A percentile compares a stretch with the other conserved stretches of the same genome.
phyloP scores from a whole-genome alignment of 1,140 invertebrate species.

The Elysia chlorotica region DNA sequence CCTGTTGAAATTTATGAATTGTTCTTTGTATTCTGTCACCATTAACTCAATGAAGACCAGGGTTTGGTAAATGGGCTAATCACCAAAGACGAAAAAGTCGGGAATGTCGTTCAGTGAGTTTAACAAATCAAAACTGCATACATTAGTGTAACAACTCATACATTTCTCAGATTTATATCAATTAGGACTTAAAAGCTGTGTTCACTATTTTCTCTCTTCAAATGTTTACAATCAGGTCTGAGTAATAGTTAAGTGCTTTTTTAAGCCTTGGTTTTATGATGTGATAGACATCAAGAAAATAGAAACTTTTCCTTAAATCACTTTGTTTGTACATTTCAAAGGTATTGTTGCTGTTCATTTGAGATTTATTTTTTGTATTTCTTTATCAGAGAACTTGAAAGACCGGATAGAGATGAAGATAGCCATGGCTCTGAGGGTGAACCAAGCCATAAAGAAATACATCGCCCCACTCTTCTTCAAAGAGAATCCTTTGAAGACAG shows the following conservation, averaged over 20 bases:
- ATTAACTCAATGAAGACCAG: no score
- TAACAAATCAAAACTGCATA: no score
- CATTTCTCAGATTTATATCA: no score
- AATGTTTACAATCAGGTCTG: no score
- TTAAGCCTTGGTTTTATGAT: neutral
- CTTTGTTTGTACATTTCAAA: neutral
- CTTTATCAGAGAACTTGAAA: slow-evolving; percentile 31
- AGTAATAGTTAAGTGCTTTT: neutral
- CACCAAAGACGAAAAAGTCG: no score
- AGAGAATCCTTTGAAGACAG: slow-evolving; percentile 28
- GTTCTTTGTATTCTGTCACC: no score
- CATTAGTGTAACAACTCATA: no score
- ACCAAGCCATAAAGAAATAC: slow-evolving; percentile 29
- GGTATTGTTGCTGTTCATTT: neutral
- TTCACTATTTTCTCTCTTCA: no score
- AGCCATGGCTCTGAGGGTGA: slow-evolving; percentile 21
- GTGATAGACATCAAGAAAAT: neutral
- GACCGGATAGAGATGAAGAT: slow-evolving; percentile 31
- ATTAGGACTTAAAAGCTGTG: no score
- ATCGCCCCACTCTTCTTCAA: slow-evolving; percentile 4
- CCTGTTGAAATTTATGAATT: no score
- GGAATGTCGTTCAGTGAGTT: no score
- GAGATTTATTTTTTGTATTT: neutral
- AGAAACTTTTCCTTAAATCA: neutral
- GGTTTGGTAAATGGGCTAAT: no score